Percentiles rank a stretch among this genome's conserved stretches.
Evolutionary conservation across 2,113 vertebrate genomes (phyloP).

Genomic region (Sapayoa aenigma): DNA sequence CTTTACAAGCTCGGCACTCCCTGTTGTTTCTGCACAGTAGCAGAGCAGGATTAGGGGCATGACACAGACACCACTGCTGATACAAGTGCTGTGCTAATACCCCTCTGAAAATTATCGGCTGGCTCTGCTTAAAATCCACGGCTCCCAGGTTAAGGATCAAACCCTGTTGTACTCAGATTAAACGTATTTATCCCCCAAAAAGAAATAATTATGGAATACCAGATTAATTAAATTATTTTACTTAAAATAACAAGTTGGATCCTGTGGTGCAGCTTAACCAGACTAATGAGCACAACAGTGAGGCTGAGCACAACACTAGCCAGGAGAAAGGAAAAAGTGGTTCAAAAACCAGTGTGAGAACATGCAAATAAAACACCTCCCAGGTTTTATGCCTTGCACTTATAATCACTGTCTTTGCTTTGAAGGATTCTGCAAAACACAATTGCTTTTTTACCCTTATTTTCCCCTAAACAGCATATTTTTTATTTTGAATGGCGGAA

Average conservation of each 20-base stretch:
- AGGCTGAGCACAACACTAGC: neutral
- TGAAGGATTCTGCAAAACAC: neutral
- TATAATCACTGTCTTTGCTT: neutral
- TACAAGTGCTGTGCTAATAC: neutral
- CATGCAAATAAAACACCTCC: constrained; percentile 14
- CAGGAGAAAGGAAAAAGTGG: constrained; percentile 20
- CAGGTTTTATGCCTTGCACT: neutral
- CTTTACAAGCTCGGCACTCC: neutral
- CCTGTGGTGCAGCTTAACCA: constrained; percentile 41
- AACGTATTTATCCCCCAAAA: neutral
- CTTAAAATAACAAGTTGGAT: constrained; percentile 32
- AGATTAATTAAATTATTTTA: constrained; percentile 44
- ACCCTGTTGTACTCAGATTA: neutral
- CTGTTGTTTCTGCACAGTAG: constrained; percentile 42
- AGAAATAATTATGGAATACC: neutral
- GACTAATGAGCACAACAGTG: constrained; percentile 52
- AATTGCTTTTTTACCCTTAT: neutral
- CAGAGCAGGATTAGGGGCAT: neutral
- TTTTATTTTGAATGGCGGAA: neutral
- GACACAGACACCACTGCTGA: neutral
- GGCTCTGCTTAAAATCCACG: neutral
- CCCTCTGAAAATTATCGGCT: constrained; percentile 1
- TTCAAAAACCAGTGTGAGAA: constrained; percentile 62
- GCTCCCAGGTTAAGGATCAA: neutral
- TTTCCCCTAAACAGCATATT: neutral